A percentile compares a stretch with the other conserved stretches of the same genome.
phyloP scores from a whole-genome alignment of 2,888 invertebrate genomes.

The Chaetogeoica ovagalla region DNA sequence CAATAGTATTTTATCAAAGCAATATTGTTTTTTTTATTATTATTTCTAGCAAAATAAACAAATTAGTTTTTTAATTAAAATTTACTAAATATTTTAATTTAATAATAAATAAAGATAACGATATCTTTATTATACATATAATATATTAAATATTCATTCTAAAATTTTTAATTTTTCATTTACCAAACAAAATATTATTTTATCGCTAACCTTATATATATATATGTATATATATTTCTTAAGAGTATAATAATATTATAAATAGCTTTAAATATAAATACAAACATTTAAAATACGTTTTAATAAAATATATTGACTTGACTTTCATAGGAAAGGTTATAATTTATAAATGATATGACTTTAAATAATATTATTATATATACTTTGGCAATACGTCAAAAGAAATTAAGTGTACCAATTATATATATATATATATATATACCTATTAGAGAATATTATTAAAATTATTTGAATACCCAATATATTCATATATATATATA shows the following conservation, averaged over 20 bases:
- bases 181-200: conserved; percentile 36
- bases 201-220: background rate
- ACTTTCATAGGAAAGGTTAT: conserved; percentile 29
- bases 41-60: too few relatives aligned
- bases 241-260: conserved; percentile 20
- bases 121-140: background rate
- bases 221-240: background rate
- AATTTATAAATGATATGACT: conserved; percentile 26
- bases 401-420: background rate
- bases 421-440: too few relatives aligned
- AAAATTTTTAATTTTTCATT: background rate
- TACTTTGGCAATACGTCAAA: conserved; percentile 23
- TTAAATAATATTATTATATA: conserved; percentile 38
- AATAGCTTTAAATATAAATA: conserved; percentile 12
- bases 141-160: background rate
- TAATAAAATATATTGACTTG: conserved; percentile 30
- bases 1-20: too few relatives aligned
- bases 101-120: background rate
- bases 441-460: conserved; percentile 9
- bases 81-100: background rate
- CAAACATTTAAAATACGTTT: conserved; percentile 10
- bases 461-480: background rate
- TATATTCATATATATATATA: background rate
- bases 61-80: background rate
- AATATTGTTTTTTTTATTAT: background rate